A percentile compares a stretch with the other conserved stretches of the same genome.
Conservation (phyloP, 2,888 invertebrate species). For the Plagodis pulveraria region DNA sequence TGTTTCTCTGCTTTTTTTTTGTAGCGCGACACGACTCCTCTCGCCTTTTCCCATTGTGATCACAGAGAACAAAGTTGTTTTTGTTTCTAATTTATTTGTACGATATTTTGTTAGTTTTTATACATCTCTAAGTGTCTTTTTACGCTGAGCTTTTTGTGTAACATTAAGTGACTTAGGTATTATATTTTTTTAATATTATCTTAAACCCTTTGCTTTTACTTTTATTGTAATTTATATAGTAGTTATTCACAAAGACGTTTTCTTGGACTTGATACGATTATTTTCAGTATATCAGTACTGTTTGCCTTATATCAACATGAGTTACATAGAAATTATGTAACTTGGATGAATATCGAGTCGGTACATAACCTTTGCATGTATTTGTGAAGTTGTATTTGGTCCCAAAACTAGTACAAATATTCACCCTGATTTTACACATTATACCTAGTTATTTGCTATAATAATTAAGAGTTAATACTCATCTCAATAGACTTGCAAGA, state of each 20-base stretch:
- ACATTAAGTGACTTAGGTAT: constrained; percentile 46
- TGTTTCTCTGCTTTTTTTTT: constrained; percentile 48
- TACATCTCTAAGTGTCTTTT: constrained; percentile 52
- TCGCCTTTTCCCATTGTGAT: constrained; percentile 68
- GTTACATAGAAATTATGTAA: not conserved
- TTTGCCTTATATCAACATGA: constrained; percentile 2
- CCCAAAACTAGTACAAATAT: constrained; percentile 71
- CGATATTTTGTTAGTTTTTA: constrained; percentile 73
- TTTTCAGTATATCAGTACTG: not conserved
- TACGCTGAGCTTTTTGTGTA: constrained; percentile 52
- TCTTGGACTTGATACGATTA: constrained; percentile 16
- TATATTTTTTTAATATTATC: constrained; percentile 46
- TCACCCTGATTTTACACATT: constrained; percentile 12
- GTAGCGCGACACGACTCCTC: constrained; percentile 35
- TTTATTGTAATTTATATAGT: constrained; percentile 44
- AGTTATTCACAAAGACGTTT: constrained; percentile 20
- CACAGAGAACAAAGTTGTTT: constrained; percentile 81
- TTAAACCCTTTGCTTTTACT: constrained; percentile 40
- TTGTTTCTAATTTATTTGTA: constrained; percentile 85
- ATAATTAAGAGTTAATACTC: not conserved
- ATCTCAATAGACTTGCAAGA: constrained; percentile 4
- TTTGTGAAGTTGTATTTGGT: constrained; percentile 60
- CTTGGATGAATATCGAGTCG: constrained; percentile 25
- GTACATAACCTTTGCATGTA: constrained; percentile 31
- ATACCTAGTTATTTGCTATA: not conserved